Evolutionary conservation across 2,797 vertebrate genomes (phyloP).

Genomic region (Enteromius fasciolatus): DNA sequence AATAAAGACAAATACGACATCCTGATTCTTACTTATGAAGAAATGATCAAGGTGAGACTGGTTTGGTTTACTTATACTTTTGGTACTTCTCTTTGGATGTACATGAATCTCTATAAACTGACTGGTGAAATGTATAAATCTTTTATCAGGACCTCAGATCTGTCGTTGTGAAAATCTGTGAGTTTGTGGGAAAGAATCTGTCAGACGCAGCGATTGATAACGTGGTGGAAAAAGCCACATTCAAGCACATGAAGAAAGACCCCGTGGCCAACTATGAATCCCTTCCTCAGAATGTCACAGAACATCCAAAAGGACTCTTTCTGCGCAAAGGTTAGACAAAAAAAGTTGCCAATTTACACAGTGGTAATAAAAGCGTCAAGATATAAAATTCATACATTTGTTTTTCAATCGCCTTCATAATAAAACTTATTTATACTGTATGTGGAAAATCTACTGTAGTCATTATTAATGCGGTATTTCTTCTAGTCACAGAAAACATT

Average conservation of each 20-base stretch:
- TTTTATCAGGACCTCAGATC: constrained; percentile 66
- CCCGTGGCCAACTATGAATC: constrained; percentile 69
- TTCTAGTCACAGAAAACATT: too few relatives aligned
- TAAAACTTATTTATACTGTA: too few relatives aligned
- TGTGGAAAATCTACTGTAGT: too few relatives aligned
- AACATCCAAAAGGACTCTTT: constrained; percentile 51
- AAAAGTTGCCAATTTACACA: too few relatives aligned
- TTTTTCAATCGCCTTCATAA: too few relatives aligned
- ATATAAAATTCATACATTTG: too few relatives aligned
- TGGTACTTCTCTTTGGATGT: too few relatives aligned
- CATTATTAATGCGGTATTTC: too few relatives aligned
- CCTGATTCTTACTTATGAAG: constrained; percentile 75
- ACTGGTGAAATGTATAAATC: neutral
- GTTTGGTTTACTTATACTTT: neutral
- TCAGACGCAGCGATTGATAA: constrained; percentile 67
- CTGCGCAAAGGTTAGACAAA: constrained; percentile 62
- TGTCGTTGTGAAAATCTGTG: constrained; percentile 68
- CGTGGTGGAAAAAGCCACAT: constrained; percentile 66
- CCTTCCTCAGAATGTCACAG: fast-evolving
- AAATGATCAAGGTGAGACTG: constrained; percentile 74
- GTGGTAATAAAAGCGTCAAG: too few relatives aligned
- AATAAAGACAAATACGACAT: constrained; percentile 77
- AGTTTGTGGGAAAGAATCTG: constrained; percentile 72
- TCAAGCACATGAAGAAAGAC: constrained; percentile 70
- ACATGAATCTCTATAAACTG: too few relatives aligned